Base-by-base conservation (phyloP, 53 echinoderm and acorn worm genomes). In the Holothuria leucospilota region DNA sequence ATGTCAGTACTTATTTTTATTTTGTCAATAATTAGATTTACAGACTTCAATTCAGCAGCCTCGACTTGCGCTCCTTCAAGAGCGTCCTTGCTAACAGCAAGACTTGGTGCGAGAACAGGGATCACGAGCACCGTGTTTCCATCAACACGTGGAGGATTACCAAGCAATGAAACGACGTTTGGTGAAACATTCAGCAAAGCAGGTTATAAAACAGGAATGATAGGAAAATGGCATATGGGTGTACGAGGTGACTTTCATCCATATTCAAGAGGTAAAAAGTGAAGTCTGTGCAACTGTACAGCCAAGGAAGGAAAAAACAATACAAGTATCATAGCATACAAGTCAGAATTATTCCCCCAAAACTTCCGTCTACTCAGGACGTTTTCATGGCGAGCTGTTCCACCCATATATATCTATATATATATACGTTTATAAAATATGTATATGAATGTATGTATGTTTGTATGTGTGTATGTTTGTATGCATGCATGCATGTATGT, bases 151-250 rank as follows among this genome's bases (percentile, higher is more conserved):
- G 93, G 71, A 21, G 93, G 93, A 15, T 40, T 93, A 21, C 93
- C 93, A 5, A 29, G 87, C 21, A 93, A 93, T 62, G 93, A 93
- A 38, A 93, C 93, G 1, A 90, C 90, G 2, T 81, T 93, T 34
- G 90, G 90, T 1, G 93, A 93, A 60, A 93, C 89, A 4, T 90
- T 93, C 64, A 90, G 88, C 51, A 88, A 84, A 20, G 90, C 84
- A 0, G 93, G 93, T 30, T 93, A 93, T 68, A 67, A 65, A 62
- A 93, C 93, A 6, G 93, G 93, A 2, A 90, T 93, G 93, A 77
- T 93, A 15, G 93, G 93, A 5, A 93, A 93, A 81, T 93, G 93
- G 93, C 90, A 93, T 90, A 63, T 93, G 5, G 93, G 93, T 18
- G 71, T 80, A n/a, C 39, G 68, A n/a, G 82, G 82, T 34, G 62